phyloP scores from a whole-genome alignment of 2,888 invertebrate genomes.

The Drosophila glabriapex region DNA sequence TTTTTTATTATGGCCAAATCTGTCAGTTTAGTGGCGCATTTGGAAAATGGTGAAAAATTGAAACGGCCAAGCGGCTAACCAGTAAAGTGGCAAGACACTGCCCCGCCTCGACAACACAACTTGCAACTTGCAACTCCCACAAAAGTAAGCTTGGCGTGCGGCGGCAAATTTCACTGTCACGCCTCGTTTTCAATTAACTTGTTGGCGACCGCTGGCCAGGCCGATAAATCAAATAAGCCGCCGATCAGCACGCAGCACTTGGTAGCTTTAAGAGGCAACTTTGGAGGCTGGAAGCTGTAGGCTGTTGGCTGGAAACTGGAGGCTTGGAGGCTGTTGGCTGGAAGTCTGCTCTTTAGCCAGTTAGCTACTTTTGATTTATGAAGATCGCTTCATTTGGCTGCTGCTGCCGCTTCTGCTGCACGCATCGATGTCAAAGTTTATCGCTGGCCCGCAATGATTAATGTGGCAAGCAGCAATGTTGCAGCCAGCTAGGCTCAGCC shows the following conservation, averaged over 20 bases:
- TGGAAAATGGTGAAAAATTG: constrained; percentile 71
- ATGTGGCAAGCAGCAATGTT: constrained; percentile 44
- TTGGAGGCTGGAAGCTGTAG: neutral
- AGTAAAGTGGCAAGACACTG: constrained; percentile 33
- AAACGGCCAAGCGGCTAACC: constrained; percentile 32
- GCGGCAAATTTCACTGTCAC: constrained; percentile 81
- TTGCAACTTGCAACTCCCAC: constrained; percentile 8
- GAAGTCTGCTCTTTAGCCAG: constrained; percentile 1
- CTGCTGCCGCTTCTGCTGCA: constrained; percentile 33
- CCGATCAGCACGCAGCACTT: constrained; percentile 30
- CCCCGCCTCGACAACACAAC: constrained; percentile 15
- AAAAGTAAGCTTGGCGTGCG: constrained; percentile 60
- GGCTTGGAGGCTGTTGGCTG: neutral
- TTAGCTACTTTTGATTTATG: constrained; percentile 66
- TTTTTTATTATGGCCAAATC: constrained; percentile 81
- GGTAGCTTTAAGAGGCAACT: constrained; percentile 9
- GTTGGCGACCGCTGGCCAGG: constrained; percentile 70
- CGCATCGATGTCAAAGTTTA: constrained; percentile 75
- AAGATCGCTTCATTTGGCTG: constrained; percentile 74
- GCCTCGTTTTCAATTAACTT: constrained; percentile 78
- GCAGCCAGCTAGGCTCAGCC: constrained; percentile 17
- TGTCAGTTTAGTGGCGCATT: constrained; percentile 81
- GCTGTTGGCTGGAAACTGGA: neutral
- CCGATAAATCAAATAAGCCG: constrained; percentile 73
- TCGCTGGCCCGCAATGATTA: constrained; percentile 55